A percentile compares a stretch with the other conserved stretches of the same genome.
phyloP scores from a whole-genome alignment of 2,888 invertebrate genomes.

The Gortyna flavago region DNA sequence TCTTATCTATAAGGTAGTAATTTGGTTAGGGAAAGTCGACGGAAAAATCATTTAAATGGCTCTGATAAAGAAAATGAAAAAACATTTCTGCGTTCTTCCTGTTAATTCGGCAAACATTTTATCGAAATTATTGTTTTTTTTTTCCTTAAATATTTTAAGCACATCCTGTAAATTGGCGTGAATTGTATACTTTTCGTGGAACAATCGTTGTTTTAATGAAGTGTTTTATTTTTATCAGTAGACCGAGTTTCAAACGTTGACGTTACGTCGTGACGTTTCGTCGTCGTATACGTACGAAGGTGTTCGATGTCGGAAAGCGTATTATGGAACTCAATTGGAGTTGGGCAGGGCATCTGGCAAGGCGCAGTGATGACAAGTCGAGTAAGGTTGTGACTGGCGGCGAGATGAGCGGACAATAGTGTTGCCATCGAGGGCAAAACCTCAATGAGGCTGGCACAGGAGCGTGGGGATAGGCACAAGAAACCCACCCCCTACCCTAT shows the following conservation, averaged over 20 bases:
- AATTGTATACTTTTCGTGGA: constrained; percentile 1
- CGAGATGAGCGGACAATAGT: too few species aligned
- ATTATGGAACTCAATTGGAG: too few species aligned
- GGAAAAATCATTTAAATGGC: constrained; percentile 53
- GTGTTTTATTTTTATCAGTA: background rate
- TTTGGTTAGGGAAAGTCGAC: constrained; percentile 56
- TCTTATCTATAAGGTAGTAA: constrained; percentile 65
- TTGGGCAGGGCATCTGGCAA: too few species aligned
- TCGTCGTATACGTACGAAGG: too few species aligned
- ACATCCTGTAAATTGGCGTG: constrained; percentile 16
- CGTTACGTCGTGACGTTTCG: background rate
- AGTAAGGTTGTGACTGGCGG: too few species aligned
- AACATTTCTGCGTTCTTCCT: constrained; percentile 38
- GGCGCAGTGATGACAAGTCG: background rate
- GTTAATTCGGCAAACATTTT: constrained; percentile 48
- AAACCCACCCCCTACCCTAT: too few species aligned
- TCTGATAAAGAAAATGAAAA: constrained; percentile 34
- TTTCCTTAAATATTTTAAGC: constrained; percentile 6
- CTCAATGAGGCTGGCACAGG: too few species aligned
- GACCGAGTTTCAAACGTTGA: background rate
- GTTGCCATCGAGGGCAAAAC: too few species aligned
- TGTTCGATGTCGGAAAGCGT: background rate
- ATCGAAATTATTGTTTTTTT: constrained; percentile 30
- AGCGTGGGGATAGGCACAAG: too few species aligned
- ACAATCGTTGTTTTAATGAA: background rate